Base-by-base conservation (phyloP, 2,888 invertebrate species). In the Lagria hirta region DNA sequence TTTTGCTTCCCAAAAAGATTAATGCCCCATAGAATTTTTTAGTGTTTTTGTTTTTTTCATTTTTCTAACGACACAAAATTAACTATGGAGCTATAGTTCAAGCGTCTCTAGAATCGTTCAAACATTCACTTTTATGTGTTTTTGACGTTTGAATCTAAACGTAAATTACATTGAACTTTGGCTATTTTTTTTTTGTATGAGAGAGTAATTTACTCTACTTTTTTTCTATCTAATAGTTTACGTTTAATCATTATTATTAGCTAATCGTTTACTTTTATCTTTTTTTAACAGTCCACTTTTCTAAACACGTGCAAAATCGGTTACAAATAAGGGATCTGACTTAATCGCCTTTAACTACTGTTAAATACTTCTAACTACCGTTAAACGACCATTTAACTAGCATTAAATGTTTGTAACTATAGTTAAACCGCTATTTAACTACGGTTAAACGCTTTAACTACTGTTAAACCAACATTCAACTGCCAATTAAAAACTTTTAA, bases 181-280 rank as follows among this genome's bases (percentile, higher is more conserved):
- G 23, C 20, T 29, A 4, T 14, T 8, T 24, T 14, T 27, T 16
- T 6, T 43, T 43, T 45, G 12, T 22, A 18, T 37, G 20, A 26
- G 52, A 64, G 68, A 68, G 68, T 69, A 68, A 69, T 69, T 68
- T 69, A 69, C 68, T 68, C 68, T 69, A 68, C 67, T 54, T 51
- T 56, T 45, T 30, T 48, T 58, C 68, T 66, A 68, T 68, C 67
- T 68, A 68, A 69, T 68, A 67, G 68, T 61, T 61, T 41, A 41
- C 40, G 37, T 21, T 17, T 36, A 36, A 15, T 18, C 24, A 15
- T 36, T 36, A 27, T n/a, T n/a, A 36, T 28, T 17, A 15, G 15
- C 40, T 40, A 40, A 24, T 30, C 32, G 30, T 40, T 40, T 40
- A 30, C 24, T 30, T 24, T 27, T 14, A n/a, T n/a, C n/a, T n/a